Conservation (phyloP, 2,888 invertebrate genomes). For the Oscheius sp. region DNA sequence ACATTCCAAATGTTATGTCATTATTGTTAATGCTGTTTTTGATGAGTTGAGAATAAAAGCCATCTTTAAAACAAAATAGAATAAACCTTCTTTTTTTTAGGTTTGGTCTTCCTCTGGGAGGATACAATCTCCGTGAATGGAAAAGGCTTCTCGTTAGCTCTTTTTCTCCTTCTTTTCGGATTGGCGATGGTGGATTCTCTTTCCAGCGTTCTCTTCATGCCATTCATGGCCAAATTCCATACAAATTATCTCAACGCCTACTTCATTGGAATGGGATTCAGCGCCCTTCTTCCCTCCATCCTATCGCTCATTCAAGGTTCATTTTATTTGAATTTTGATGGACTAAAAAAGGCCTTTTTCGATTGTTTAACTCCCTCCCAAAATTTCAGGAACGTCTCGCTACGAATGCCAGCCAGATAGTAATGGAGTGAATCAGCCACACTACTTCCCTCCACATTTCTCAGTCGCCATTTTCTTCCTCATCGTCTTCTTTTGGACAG, state of each 20-base stretch:
- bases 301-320: constrained; percentile 81
- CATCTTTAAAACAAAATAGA: too few relatives aligned
- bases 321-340: not conserved
- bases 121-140: constrained; percentile 49
- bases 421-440: constrained; percentile 25
- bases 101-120: constrained; percentile 56
- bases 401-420: not conserved
- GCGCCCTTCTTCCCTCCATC: constrained; percentile 83
- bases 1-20: too few relatives aligned
- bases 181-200: constrained; percentile 79
- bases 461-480: constrained; percentile 59
- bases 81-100: too few relatives aligned
- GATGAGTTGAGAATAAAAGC: too few relatives aligned
- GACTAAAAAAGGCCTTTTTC: not conserved
- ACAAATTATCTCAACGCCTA: constrained; percentile 82
- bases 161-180: constrained; percentile 63
- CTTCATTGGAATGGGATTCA: constrained; percentile 84
- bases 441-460: constrained; percentile 59
- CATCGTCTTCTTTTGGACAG: constrained; percentile 62
- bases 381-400: constrained; percentile 4
- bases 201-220: constrained; percentile 85
- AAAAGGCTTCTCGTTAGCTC: constrained; percentile 53
- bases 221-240: constrained; percentile 79
- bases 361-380: too few relatives aligned
- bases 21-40: too few relatives aligned